Base-by-base conservation (phyloP, 2,113 vertebrate species). In the Herpailurus yagouaroundi region DNA sequence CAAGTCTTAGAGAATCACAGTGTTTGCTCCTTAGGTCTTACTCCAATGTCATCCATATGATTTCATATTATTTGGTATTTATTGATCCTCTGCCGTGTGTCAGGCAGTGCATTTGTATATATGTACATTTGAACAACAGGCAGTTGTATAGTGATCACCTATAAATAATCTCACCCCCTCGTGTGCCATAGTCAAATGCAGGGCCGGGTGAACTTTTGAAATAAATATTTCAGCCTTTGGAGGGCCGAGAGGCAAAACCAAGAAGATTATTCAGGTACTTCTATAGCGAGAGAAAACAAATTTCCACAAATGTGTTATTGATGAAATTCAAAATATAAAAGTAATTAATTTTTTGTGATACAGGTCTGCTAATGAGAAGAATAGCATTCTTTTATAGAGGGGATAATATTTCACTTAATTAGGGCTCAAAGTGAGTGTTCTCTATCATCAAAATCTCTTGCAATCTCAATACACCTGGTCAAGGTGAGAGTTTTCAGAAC, bases 401-500 rank as follows among this genome's bases (percentile, higher is more conserved):
- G 45, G 31, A 92, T 76, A 52, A 52, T 55, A 90, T 50, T 92
- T 97, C 48, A 79, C n/a, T 69, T 86, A 83, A 92, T 66, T 95
- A 66, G 33, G 19, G 63, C 60, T 89, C 69, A 89, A 66, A 85
- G 19, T 48, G 36, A 90, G 52, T 85, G 50, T 96, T 83, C 21
- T 60, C 68, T 60, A 10, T 63, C 77, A 89, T 88, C 60, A 60
- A 81, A 88, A 68, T 88, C 27, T 77, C 16, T 45, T 91, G 38
- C n/a, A 57, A 82, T 99, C 99, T 99, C 99, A 99, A 99, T 99
- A 99, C 99, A 99, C 99, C 99, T 99, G 99, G 99, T 99, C 99
- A 99, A 99, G 99, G 99, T 99, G 99, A 99, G 99, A 99, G 99
- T 99, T 99, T 99, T 99, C 99, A 99, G 99, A 99, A 99, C 99